These are phyloP conservation scores for Pristis pectinata DNA, from an alignment of 2,797 vertebrate genomes.

Conservation along the genomic window DNA sequence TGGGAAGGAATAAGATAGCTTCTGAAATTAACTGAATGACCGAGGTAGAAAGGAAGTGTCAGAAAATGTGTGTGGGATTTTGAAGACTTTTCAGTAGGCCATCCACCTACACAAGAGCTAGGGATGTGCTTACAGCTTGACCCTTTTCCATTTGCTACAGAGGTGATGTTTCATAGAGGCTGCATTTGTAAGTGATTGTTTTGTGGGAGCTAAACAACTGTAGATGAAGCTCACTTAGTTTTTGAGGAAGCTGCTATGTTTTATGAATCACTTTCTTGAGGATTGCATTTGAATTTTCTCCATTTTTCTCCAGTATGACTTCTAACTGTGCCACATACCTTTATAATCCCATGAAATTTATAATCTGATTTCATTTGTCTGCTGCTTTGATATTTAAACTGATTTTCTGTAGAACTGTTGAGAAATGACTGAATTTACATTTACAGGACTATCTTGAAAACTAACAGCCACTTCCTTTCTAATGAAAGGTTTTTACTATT, in stretches of 20 bases:
- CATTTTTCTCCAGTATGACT: background rate
- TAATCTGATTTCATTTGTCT: background rate
- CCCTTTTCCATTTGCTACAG: background rate
- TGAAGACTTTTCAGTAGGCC: background rate
- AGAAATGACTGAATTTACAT: background rate
- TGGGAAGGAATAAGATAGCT: background rate
- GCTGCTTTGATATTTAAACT: no score
- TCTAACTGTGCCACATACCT: background rate
- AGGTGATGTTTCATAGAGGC: background rate
- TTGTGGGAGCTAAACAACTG: background rate
- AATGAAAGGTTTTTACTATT: background rate
- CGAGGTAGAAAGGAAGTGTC: background rate
- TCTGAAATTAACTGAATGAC: background rate
- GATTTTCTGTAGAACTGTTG: background rate
- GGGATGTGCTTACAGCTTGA: background rate
- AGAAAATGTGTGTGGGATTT: background rate
- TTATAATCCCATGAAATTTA: background rate
- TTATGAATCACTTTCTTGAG: background rate
- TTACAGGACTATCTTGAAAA: background rate
- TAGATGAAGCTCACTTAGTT: background rate
- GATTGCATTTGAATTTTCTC: background rate
- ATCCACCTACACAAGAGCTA: background rate
- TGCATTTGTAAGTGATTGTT: background rate
- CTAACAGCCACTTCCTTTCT: background rate
- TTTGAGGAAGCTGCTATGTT: background rate